Evolutionary conservation across 1,140 invertebrate genomes (phyloP), one percentile per base, ranked within the genome.

Genomic region (Drosophila ohnishii): DNA sequence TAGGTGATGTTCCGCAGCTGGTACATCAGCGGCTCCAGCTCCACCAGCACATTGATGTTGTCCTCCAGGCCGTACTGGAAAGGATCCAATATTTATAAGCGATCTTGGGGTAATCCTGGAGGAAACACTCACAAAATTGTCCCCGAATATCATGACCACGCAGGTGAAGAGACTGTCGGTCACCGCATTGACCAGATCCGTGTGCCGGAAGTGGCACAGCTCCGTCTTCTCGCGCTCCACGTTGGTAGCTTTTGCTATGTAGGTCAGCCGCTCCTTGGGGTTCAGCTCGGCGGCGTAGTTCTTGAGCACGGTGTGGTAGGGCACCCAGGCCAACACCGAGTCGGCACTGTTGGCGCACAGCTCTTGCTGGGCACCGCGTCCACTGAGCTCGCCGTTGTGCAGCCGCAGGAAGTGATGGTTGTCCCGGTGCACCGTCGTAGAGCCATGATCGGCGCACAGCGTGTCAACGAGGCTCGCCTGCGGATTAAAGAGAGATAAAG

Each of bases 71-170:
- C 80, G 22, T 90, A 90, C 90, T 90, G 16, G 2, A 72, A 47
- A 14, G 7, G 13, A 10, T 1, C 0, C 4, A 25, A 45, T 22
- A 30, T 25, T 22, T 32, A 19, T 30, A 8, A 16, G 2, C 19
- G 5, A 11, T n/a, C 25, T n/a, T 14, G 1, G 25, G 8, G 0
- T 2, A 8, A 16, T 39, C 8, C 19, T 0, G 0, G 14, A 5
- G 25, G 9, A 7, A 28, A 83, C 19, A 55, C 89, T 87, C 74
- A 90, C 90, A 80, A 90, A 90, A 37, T 90, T 90, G 48, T 90
- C 90, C 7, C 90, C 90, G 28, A 90, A 90, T 28, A 90, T 90
- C 90, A 90, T 90, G 10, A 90, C 90, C 14, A 90, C 83, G 25
- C 90, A 90, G n/a, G 85, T 90, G 55, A 90, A 90, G 0, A 90